A percentile compares a stretch with the other conserved stretches of the same genome.
Conservation (phyloP, 2,113 vertebrate species). For the Podocnemis expansa region DNA sequence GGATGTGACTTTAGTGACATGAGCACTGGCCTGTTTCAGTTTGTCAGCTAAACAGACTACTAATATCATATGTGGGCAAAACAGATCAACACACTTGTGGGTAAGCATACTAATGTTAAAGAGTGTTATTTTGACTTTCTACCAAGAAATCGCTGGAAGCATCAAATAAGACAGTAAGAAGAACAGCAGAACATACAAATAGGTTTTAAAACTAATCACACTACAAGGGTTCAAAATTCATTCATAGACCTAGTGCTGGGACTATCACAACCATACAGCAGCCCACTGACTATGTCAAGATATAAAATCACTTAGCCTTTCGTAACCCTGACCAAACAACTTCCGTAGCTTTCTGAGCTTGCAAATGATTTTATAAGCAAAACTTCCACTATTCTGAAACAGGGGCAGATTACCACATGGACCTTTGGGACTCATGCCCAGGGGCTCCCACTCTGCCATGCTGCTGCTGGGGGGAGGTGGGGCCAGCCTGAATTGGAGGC, state of each 20-base stretch:
- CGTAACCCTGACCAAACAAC: neutral
- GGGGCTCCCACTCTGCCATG: no score
- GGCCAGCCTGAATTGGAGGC: no score
- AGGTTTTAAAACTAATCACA: neutral
- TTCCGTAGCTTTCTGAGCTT: neutral
- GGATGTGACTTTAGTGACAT: neutral
- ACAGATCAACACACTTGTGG: neutral
- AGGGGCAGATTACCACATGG: no score
- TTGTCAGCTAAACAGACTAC: neutral
- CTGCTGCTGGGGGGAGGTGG: no score
- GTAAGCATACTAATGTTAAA: neutral
- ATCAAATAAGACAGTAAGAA: neutral
- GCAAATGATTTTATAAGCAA: neutral
- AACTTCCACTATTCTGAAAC: neutral
- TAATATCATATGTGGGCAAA: accelerated
- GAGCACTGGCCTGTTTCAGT: neutral
- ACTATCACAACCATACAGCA: neutral
- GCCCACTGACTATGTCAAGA: neutral
- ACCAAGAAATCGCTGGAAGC: neutral
- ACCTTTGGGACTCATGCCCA: no score
- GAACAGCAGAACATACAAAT: neutral
- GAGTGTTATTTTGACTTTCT: neutral
- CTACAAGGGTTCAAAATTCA: neutral
- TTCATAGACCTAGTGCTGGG: neutral
- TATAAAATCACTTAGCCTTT: neutral